Base-by-base conservation (phyloP, 2,888 invertebrate genomes). In the Empis livida region DNA sequence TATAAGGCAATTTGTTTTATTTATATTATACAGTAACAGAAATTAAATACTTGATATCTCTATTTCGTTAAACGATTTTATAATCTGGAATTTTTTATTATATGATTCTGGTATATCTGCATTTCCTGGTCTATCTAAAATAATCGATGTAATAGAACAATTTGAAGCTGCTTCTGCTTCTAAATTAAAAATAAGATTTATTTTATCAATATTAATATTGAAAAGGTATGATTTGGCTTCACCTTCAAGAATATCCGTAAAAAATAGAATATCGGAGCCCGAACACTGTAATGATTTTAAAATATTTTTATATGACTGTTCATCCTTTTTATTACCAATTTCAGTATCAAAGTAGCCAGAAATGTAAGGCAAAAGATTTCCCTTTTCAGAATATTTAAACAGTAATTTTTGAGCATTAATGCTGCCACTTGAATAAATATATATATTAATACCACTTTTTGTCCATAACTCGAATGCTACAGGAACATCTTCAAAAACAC, bases 371-470 rank as follows among this genome's bases (percentile, higher is more conserved):
- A 81, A 71, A 53, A 95, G 63, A 66, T 95, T 82, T 1, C 95
- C 95, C 41, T 78, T 74, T 15, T 72, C 69, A 3, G 90, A 81
- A 65, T 89, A 74, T 0, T 75, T 74, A 65, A 95, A 93, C 5
- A 95, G 74, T 10, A 94, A 73, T 62, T 90, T 86, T 66, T 96
- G 96, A 13, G 94, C 88, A 58, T 85, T 82, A 1, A 90, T 80
- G 47, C 91, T 92, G 42, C 94, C 95, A 23, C 93, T 93, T 0
- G 95, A 95, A 67, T 89, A 96, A 51, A 94, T 81, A 61, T 82
- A 92, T 43, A 95, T 72, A 53, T 77, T 77, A 32, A 78, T 76
- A 11, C 82, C 84, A 13, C 73, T 68, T 5, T 77, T 72, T 4
- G 75, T 75, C 84, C 93, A 87, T 49, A 74, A 70, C 60, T 84